Evolutionary conservation across 2,888 invertebrate genomes (phyloP).

Genomic region (Melanargia galathea): DNA sequence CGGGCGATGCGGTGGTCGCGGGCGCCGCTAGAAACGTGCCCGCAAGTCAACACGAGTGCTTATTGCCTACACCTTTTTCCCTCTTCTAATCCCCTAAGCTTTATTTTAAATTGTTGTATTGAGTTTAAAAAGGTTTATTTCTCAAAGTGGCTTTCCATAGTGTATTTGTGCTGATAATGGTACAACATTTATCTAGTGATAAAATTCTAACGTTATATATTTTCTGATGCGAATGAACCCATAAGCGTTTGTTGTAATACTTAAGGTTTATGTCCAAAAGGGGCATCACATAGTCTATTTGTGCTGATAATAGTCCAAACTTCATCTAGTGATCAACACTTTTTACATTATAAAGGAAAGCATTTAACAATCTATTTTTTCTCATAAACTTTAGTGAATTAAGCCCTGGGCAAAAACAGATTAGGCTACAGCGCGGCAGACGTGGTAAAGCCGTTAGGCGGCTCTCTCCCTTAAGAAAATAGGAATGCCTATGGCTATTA

Average conservation of each 20-base stretch:
- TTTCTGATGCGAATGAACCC: neutral
- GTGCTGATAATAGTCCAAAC: neutral
- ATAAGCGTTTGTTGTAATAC: no score
- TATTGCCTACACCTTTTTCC: neutral
- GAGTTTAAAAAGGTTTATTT: neutral
- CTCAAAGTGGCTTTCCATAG: neutral
- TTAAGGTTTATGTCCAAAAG: no score
- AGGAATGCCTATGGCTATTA: no score
- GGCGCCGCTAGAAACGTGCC: conserved; percentile 39
- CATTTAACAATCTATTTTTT: no score
- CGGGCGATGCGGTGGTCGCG: conserved; percentile 46
- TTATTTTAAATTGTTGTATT: neutral
- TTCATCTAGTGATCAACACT: neutral
- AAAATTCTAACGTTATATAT: neutral
- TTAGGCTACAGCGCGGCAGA: no score
- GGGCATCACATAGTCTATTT: neutral
- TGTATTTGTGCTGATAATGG: neutral
- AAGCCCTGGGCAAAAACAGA: no score
- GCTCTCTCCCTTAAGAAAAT: no score
- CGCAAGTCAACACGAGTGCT: conserved; percentile 5
- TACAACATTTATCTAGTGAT: neutral
- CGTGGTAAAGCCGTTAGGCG: no score
- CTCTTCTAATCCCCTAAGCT: neutral
- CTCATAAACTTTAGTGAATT: no score
- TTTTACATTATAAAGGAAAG: no score